Evolutionary conservation across 2,113 vertebrate genomes (phyloP), one percentile per base, ranked within the genome.

Genomic region (Lucifuga dentata): DNA sequence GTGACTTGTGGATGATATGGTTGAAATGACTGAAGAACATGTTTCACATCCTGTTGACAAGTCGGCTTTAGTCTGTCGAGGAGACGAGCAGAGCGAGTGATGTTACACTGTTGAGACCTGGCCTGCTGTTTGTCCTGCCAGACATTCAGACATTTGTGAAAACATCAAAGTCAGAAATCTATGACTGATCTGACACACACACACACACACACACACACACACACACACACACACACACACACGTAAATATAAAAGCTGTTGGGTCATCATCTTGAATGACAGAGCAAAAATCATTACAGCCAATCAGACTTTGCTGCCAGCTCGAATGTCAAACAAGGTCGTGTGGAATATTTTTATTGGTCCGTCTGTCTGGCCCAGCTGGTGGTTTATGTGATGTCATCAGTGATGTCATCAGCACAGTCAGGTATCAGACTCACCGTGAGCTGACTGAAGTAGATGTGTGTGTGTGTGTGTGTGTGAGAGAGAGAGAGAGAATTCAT

Each of bases 351-450:
- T 51, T 33, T 51, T 36, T 7, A 19, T 12, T 35, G 8, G 3
- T 29, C 6, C 2, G 4, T 15, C 32, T 20, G 19, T 24, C 36
- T 55, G 58, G 33, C 46, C 26, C 36, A 41, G 60, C 76, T 55
- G 53, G 51, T 29, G 21, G 29, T n/a, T 15, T 43, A 7, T 43
- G 40, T 60, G 53, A 45, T 49, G 36, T 61, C 49, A 52, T 26
- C 43, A 8, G 41, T 49, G 74, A 71, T 36, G 45, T 75, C 53
- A 44, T 73, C 44, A 38, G 15, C 23, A n/a, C 13, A 36, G 58
- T 13, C 40, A 40, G 20, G 35, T 56, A 51, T 40, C 36, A 49
- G 57, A 39, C 29, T n/a, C 19, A 33, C 16, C 24, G 65, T 73
- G 32, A 2, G 41, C 38, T 20, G 29, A 23, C 13, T 53, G 68